Percentiles rank a stretch among this genome's conserved stretches.
Conservation (phyloP, 2,797 vertebrate species). For the Podarcis siculus region DNA sequence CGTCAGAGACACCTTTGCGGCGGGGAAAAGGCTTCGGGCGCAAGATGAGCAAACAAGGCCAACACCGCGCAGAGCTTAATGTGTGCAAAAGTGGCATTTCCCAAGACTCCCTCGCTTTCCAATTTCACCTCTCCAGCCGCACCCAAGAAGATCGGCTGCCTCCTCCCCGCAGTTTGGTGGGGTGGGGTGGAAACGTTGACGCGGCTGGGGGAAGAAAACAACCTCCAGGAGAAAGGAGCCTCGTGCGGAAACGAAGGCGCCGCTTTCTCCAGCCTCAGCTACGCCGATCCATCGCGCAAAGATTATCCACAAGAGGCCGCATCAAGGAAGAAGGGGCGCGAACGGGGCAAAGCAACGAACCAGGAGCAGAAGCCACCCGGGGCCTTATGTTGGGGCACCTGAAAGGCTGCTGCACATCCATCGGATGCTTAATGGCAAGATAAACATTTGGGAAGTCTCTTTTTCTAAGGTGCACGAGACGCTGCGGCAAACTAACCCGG, state of each 20-base stretch:
- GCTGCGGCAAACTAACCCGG: background rate
- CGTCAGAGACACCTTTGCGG: background rate
- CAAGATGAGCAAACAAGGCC: background rate
- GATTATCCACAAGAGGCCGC: too few species aligned
- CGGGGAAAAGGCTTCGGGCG: background rate
- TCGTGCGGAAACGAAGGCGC: background rate
- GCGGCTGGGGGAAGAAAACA: too few species aligned
- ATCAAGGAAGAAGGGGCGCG: background rate
- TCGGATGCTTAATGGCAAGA: too few species aligned
- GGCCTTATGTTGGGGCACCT: too few species aligned
- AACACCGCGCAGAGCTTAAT: background rate
- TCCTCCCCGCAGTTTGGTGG: background rate
- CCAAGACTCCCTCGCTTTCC: background rate
- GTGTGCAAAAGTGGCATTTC: background rate
- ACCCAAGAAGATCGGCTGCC: background rate
- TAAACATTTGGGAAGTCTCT: background rate
- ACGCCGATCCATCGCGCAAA: background rate
- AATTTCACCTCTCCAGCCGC: background rate
- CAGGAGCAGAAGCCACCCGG: background rate
- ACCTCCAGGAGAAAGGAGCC: background rate
- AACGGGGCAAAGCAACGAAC: background rate
- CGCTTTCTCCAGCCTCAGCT: background rate
- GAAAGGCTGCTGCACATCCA: background rate
- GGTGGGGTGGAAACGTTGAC: background rate
- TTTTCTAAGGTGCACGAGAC: background rate